Conservation (phyloP, 2,797 vertebrate genomes). For the Lemur catta region DNA sequence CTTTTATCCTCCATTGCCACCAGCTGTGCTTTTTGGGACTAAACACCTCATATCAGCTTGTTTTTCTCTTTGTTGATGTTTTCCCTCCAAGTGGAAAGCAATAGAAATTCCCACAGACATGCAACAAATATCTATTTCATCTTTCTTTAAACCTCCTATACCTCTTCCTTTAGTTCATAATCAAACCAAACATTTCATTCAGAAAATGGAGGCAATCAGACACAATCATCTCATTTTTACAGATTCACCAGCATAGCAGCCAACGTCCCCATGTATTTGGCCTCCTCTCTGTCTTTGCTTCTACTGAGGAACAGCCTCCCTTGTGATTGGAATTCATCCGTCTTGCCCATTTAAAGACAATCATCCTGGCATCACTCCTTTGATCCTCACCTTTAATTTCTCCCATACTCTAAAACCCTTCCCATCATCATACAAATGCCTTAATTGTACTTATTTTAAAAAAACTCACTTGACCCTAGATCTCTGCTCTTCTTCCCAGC, state of each 20-base stretch:
- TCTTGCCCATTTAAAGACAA: neutral
- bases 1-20: neutral
- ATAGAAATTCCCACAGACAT: neutral
- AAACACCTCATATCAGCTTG: constrained; percentile 6
- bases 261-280: neutral
- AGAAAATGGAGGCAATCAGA: neutral
- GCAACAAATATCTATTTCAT: constrained; percentile 37
- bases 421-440: neutral
- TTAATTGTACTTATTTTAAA: neutral
- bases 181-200: constrained; percentile 21
- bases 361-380: neutral
- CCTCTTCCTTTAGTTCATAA: neutral
- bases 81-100: constrained; percentile 31
- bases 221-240: neutral
- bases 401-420: neutral
- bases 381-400: neutral
- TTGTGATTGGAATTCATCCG: neutral
- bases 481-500: neutral
- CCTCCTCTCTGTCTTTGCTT: neutral
- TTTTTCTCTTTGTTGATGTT: constrained; percentile 6
- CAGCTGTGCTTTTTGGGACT: neutral
- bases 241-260: neutral
- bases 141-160: constrained; percentile 1
- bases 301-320: neutral
- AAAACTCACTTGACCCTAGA: neutral